Evolutionary conservation across 1,140 invertebrate species (phyloP), one percentile per base, ranked within the genome.

Genomic region (Heterodera schachtii): DNA sequence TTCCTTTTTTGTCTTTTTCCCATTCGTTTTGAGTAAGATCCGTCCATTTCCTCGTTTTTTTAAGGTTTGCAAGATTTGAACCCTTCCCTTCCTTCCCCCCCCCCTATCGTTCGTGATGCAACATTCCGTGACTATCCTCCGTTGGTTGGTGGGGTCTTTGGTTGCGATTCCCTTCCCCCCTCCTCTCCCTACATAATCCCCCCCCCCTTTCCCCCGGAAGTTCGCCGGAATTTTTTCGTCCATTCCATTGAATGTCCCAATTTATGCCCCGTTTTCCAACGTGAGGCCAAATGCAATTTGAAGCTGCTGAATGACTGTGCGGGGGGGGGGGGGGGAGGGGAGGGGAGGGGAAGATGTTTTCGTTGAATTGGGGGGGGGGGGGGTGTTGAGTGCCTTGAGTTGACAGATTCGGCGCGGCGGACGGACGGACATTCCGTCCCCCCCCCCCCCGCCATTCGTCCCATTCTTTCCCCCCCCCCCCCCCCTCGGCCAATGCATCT

Each of bases 361-460:
- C 57, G 16, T 64, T 64, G 57, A 64, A 64, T 64, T 64, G 49
- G 6, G 49, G 49, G 6, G 13, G 57, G 13, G 13, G 16, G 11
- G 57, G 57, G 57, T 64, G 57, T 64, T 64, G 57, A 64, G 57
- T 64, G 57, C 57, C 57, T 64, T 64, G 57, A 64, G 57, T 64
- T 64, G 57, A 64, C 57, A 64, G 57, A 64, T 64, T 64, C 57
- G 57, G 57, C 57, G 57, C 13, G 49, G 49, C 49, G 49, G 49
- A 52, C 49, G 11, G 31, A 31, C 31, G 31, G 31, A 31, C 57
- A 16, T 64, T 64, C 6, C 52, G 16, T 16, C 16, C 52, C 57
- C 16, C 57, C 11, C 16, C 1, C 16, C n/a, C n/a, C n/a, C n/a
- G 11, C 57, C 8, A n/a, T n/a, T 16, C 52, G 16, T 16, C 16